Evolutionary conservation across 2,888 invertebrate genomes (phyloP).

Genomic region (Hypena proboscidalis): DNA sequence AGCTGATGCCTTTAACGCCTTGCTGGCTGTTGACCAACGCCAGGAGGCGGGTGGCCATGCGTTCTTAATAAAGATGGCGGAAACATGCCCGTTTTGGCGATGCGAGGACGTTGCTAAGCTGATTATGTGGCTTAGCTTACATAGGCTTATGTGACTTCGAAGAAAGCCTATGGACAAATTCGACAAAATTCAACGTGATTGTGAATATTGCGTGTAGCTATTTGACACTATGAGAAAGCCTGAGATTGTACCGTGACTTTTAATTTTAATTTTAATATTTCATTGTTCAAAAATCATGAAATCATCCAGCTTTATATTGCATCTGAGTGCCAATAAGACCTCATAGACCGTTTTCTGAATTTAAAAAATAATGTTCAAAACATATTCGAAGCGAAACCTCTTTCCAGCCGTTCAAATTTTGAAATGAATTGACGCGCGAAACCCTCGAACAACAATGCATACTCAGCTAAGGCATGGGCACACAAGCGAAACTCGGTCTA

Average conservation of each 20-base stretch:
- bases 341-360: too few species aligned
- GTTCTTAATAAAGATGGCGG: slow-evolving; percentile 83
- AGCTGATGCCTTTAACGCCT: slow-evolving; percentile 84
- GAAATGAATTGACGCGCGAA: slow-evolving; percentile 1
- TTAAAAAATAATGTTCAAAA: neutral
- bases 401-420: neutral
- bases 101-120: slow-evolving; percentile 58
- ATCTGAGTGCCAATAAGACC: too few species aligned
- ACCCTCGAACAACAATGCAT: slow-evolving; percentile 15
- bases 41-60: slow-evolving; percentile 80
- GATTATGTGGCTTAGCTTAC: slow-evolving; percentile 42
- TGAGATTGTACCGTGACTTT: too few species aligned
- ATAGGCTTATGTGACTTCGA: slow-evolving; percentile 12
- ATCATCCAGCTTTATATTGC: too few species aligned
- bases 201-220: too few species aligned
- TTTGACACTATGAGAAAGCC: too few species aligned
- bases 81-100: slow-evolving; percentile 71
- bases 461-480: slow-evolving; percentile 23
- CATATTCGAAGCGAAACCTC: neutral
- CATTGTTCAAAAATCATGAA: too few species aligned
- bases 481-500: slow-evolving; percentile 32
- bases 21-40: slow-evolving; percentile 83
- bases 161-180: neutral
- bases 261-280: too few species aligned
- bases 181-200: too few species aligned